Evolutionary conservation across 2,888 invertebrate genomes (phyloP), one percentile per base, ranked within the genome.

Genomic region (Epinotia brunnichana): DNA sequence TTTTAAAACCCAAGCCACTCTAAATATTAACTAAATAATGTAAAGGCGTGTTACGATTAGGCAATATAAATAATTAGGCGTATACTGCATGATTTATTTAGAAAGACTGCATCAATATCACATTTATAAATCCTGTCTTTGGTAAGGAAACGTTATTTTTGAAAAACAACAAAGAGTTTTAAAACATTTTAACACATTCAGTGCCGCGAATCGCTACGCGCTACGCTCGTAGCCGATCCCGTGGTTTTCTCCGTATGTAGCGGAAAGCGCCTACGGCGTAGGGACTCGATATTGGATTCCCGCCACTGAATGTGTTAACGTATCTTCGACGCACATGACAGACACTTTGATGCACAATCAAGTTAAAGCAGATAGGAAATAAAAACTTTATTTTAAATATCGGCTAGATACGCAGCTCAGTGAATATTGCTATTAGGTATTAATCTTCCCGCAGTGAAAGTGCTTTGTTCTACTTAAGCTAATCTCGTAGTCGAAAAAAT

Each of bases 391-490:
- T 61, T 21, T 10, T 21, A 44, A 17, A 61, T 61, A n/a, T 21
- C 21, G 44, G 44, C 21, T 51, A 53, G 10, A 15, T 64, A 15
- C 4, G 17, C 35, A 39, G 56, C 54, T 24, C n/a, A 54, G 39
- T 41, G 54, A 66, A 64, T 53, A 64, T 53, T 39, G 39, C 54
- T 54, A 64, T 54, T 53, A 54, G 39, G 54, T 54, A 64, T 54
- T 64, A 64, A 64, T 54, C 39, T 54, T 17, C 19, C 24, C 21
- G 60, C 39, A 60, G 60, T 53, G 51, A 21, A 60, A 69, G 53
- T 48, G 54, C 62, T 62, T 70, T 59, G 51, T 59, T 59, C 51
- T 39, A 41, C 51, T 64, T 59, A 59, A 70, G 53, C 51, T 66
- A 53, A 51, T 41, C 59, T 59, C 39, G 57, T 70, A n/a, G 17